Conservation (phyloP, 2,113 vertebrate genomes). For the Pygoscelis adeliae region DNA sequence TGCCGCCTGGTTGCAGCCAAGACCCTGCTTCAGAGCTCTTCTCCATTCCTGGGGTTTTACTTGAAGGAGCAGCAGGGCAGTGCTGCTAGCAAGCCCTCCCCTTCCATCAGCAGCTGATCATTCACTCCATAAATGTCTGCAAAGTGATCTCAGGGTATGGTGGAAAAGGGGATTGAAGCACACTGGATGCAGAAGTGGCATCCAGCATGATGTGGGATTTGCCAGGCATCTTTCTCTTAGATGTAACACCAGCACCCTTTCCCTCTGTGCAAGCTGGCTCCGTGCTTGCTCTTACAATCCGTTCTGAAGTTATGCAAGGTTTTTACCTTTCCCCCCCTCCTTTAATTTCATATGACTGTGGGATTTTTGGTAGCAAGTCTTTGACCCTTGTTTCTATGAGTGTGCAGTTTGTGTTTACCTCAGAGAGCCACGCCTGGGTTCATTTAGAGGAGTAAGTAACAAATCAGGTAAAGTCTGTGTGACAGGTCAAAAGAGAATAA, state of each 20-base stretch:
- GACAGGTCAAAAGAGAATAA: not conserved
- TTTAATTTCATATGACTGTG: not conserved
- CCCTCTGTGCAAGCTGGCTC: not conserved
- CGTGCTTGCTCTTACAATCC: not conserved
- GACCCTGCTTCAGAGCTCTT: not conserved
- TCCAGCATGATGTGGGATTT: not conserved
- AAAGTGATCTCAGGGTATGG: not conserved
- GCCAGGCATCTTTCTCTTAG: not conserved
- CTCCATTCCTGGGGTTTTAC: not conserved
- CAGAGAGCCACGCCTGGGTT: not conserved
- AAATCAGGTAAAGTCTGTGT: not conserved
- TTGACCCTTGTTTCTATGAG: not conserved
- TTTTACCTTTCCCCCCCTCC: not conserved
- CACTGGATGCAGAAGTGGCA: not conserved
- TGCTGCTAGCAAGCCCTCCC: not conserved
- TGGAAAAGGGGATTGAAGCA: not conserved
- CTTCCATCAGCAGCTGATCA: not conserved
- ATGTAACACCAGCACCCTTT: not conserved
- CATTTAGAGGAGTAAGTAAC: not conserved
- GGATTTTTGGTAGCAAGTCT: not conserved
- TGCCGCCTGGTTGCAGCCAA: not conserved
- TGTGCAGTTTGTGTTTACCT: not conserved
- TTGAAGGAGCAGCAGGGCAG: rapidly evolving
- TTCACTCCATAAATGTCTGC: not conserved
- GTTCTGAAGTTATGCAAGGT: not conserved